Conservation (phyloP, 2,113 vertebrate species). For the Colistium nudipinnis region DNA sequence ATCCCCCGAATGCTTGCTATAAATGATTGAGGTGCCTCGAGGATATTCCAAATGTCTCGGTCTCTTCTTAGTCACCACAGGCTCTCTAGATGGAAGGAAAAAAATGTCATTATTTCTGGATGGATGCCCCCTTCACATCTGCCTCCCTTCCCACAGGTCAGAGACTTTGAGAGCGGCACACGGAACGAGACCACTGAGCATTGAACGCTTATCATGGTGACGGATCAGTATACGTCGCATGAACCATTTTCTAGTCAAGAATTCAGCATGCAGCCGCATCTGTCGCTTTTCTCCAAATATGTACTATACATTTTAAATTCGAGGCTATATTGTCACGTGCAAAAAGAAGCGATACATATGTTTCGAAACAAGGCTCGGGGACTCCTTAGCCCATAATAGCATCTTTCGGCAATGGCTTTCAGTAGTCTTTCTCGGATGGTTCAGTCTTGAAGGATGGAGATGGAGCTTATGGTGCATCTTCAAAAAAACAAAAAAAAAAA, state of each 20-base stretch:
- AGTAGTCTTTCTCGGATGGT: conserved; percentile 39
- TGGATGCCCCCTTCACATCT: conserved; percentile 31
- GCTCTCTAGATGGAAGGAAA: conserved; percentile 16
- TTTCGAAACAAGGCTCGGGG: not conserved
- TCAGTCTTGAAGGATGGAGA: conserved; percentile 9
- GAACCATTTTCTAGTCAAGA: conserved; percentile 11
- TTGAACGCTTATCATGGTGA: conserved; percentile 10
- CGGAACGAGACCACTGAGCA: conserved; percentile 51
- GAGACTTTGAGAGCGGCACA: conserved; percentile 28
- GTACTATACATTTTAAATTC: not conserved
- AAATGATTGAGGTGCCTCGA: conserved; percentile 15
- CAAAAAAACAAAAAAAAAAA: too few relatives aligned
- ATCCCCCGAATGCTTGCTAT: not conserved
- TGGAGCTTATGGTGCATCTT: conserved; percentile 15
- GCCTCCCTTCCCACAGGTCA: conserved; percentile 33
- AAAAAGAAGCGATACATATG: not conserved
- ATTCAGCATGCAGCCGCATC: not conserved
- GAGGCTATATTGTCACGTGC: not conserved
- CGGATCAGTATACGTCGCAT: not conserved
- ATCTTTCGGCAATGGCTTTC: too few relatives aligned
- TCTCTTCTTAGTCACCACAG: conserved; percentile 18
- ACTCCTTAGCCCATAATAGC: too few relatives aligned
- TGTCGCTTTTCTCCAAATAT: not conserved
- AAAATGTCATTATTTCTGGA: conserved; percentile 50
- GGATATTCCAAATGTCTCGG: conserved; percentile 11